phyloP scores from a whole-genome alignment of 30 jellyfish, hydroid and myxozoan species.

The Cassiopea andromeda region DNA sequence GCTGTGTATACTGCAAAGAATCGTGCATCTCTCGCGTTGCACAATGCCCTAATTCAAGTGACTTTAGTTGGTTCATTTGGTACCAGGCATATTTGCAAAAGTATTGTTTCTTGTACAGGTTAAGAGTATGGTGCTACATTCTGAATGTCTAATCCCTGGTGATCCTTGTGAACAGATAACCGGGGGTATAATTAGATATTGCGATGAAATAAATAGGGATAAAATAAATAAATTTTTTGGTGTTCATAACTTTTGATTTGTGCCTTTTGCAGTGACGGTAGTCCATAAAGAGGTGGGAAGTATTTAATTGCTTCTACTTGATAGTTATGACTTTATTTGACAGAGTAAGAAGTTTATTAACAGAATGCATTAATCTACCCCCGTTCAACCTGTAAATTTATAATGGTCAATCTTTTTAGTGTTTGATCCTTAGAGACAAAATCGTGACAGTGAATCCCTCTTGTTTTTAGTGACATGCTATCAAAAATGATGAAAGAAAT shows the following conservation, averaged over 20 bases:
- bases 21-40: too few relatives aligned
- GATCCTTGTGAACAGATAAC: slow-evolving; percentile 1
- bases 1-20: too few relatives aligned
- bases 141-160: background rate
- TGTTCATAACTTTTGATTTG: too few relatives aligned
- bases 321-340: background rate
- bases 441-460: background rate
- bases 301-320: too few relatives aligned
- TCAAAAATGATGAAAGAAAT: slow-evolving; percentile 18
- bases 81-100: background rate
- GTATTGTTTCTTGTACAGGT: background rate
- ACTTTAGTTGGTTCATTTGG: background rate
- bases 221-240: too few relatives aligned
- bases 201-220: background rate
- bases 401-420: background rate
- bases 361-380: background rate
- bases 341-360: background rate
- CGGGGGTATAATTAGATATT: background rate
- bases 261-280: too few relatives aligned
- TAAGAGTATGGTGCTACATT: slow-evolving; percentile 23
- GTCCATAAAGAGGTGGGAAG: too few relatives aligned
- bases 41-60: too few relatives aligned
- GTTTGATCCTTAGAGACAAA: background rate
- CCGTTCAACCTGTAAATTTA: background rate
- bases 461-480: background rate